Evolutionary conservation across 1,140 invertebrate species (phyloP).

Genomic region (Papilio helenus): DNA sequence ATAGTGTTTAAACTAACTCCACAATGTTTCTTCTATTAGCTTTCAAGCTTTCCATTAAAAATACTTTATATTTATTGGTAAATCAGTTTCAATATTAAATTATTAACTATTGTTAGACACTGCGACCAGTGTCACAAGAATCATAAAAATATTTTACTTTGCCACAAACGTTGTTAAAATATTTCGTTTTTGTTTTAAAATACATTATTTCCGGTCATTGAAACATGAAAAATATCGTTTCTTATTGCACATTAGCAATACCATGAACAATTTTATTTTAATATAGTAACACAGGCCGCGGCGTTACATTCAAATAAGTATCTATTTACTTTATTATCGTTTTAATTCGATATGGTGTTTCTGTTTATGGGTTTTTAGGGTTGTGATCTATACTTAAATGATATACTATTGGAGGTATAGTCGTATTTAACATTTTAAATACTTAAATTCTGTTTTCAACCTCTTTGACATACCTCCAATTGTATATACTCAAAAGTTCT

Average conservation of each 20-base stretch:
- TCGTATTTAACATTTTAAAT: not conserved
- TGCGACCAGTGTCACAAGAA: conserved; percentile 25
- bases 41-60: conserved; percentile 34
- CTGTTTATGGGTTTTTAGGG: conserved; percentile 40
- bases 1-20: conserved; percentile 29
- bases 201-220: not conserved
- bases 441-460: not conserved
- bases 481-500: not conserved
- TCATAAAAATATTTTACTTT: not conserved
- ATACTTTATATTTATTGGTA: conserved; percentile 27
- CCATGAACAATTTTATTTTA: not conserved
- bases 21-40: conserved; percentile 35
- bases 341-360: conserved; percentile 44
- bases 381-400: conserved; percentile 36
- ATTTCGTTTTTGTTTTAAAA: not conserved
- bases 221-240: not conserved
- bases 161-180: not conserved
- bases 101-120: conserved; percentile 18
- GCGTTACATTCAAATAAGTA: conserved; percentile 1
- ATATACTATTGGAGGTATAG: conserved; percentile 17
- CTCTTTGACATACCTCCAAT: conserved; percentile 21
- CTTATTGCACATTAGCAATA: not conserved
- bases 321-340: conserved; percentile 42
- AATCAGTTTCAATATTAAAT: conserved; percentile 3
- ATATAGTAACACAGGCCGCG: conserved; percentile 27